phyloP scores from a whole-genome alignment of 2,113 vertebrate genomes.

The Osmerus mordax region DNA sequence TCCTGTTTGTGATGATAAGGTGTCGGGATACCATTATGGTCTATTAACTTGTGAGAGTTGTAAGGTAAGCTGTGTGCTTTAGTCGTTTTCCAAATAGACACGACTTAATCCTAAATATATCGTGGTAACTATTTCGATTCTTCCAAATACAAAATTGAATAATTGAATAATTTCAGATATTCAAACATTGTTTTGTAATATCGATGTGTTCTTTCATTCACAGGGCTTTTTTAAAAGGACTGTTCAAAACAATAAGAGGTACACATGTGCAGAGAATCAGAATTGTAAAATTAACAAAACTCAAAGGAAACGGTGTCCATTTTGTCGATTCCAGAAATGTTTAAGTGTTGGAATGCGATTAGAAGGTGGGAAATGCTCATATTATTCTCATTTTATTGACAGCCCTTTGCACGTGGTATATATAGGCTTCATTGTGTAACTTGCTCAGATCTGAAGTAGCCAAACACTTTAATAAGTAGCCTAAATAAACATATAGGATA shows the following conservation, averaged over 20 bases:
- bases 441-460: too few relatives aligned
- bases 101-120: background rate
- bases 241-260: constrained; percentile 91
- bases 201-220: background rate
- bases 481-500: too few relatives aligned
- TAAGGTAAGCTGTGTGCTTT: constrained; percentile 52
- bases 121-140: background rate
- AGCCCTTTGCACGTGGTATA: background rate
- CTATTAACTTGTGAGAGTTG: constrained; percentile 72
- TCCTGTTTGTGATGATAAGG: constrained; percentile 69
- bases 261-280: constrained; percentile 85
- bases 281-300: constrained; percentile 86
- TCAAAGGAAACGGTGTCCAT: constrained; percentile 86
- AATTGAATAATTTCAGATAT: background rate
- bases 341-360: constrained; percentile 87
- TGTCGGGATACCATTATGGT: constrained; percentile 72
- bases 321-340: constrained; percentile 93
- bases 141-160: background rate
- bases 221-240: constrained; percentile 94
- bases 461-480: too few relatives aligned
- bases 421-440: background rate
- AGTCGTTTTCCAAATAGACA: background rate
- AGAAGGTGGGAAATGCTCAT: constrained; percentile 75
- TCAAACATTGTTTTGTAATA: background rate
- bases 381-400: background rate